Base-by-base conservation (phyloP, 2,113 vertebrate species). In the Hyla sarda region DNA sequence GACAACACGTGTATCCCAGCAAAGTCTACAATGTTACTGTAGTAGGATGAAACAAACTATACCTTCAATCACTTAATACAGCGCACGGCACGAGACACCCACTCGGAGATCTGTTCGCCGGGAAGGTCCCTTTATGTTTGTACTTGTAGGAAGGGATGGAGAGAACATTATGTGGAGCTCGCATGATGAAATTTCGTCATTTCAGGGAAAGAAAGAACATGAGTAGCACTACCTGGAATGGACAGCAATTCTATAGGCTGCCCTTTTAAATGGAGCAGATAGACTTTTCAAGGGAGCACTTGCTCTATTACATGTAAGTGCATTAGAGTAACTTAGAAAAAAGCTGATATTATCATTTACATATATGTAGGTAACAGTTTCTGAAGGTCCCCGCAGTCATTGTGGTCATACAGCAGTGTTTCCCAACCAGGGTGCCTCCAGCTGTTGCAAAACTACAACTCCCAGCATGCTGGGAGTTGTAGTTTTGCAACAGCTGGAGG, bases 31-130 rank as follows among this genome's bases (percentile, higher is more conserved):
- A 76, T 62, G 16, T 75, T 75, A 62, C 28, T 28, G 54, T 54
- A 47, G 25, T 76, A 16, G 62, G 28, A 65, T 84, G 34, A 75
- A 75, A 62, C 16, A 58, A 58, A 21, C 17, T 25, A 47, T 62
- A 50, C 54, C 37, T 62, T 84, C 71, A 47, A 60, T 60, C n/a
- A 41, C 47, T 52, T 84, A 48, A 76, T 76, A 13, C 54, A 54
- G 34, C 54, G 8, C 34, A 65, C 56, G 9, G 37, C 45, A 74
- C 19, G 28, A 74, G 28, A 41, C 67, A 73, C 69, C 69, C 69
- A 48, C 82, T 47, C 60, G 11, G 7, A 23, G 54, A 48, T 83
- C n/a, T 62, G 41, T 14, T 62, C 8, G 71, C 67, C 45, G 48
- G 30, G 58, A 23, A 67, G 16, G n/a, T 65, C 79, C 34, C 79